These are phyloP conservation scores for Drosophila bocki DNA, from an alignment of 1,140 invertebrate species.

Conservation along the genomic window DNA sequence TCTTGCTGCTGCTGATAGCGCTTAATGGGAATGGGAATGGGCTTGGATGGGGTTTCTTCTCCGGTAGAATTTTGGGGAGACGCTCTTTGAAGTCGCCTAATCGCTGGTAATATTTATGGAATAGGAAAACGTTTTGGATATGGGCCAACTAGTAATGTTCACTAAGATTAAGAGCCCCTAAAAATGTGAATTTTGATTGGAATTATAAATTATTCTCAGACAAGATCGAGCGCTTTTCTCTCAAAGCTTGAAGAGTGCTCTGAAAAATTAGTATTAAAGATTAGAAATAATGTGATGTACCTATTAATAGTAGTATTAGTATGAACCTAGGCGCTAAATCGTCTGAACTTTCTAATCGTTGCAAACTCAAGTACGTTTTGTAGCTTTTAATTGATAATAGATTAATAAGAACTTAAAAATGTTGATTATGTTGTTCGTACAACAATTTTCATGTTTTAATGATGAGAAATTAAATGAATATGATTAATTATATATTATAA, in stretches of 20 bases:
- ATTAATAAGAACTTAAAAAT: background rate
- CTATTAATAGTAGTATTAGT: background rate
- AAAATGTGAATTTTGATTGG: constrained; percentile 10
- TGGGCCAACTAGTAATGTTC: constrained; percentile 52
- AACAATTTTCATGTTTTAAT: no score
- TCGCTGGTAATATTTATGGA: constrained; percentile 46
- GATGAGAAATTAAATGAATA: no score
- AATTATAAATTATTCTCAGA: background rate
- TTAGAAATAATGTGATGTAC: background rate
- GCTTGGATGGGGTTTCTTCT: constrained; percentile 12
- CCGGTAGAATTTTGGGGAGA: background rate
- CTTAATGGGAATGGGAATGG: constrained; percentile 33
- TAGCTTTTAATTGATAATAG: background rate
- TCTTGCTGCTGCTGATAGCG: constrained; percentile 63
- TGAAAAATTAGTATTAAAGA: background rate
- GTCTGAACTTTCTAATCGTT: background rate
- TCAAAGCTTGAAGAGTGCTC: no score
- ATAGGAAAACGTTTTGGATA: constrained; percentile 53
- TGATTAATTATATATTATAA: no score
- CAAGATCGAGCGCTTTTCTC: background rate
- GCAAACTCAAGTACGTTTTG: background rate
- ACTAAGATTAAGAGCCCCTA: constrained; percentile 17
- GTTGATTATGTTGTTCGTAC: no score
- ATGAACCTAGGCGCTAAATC: background rate
- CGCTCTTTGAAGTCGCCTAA: constrained; percentile 62